Conservation (phyloP, 2,888 invertebrate species). For the Rhagonycha fulva region DNA sequence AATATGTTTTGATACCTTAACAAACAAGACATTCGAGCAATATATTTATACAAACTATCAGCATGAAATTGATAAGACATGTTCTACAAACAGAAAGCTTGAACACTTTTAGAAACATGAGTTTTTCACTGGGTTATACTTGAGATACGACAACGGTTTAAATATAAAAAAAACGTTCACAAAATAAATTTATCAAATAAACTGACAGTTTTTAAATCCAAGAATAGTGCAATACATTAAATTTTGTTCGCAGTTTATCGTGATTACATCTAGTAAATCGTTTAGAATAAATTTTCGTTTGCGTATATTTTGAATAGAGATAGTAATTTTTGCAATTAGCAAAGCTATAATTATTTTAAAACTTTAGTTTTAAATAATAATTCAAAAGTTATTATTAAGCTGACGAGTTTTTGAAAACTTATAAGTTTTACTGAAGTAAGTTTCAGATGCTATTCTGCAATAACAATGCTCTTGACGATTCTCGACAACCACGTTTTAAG, state of each 20-base stretch:
- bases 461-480: not conserved
- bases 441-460: not conserved
- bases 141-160: not conserved
- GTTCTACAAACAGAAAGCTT: constrained; percentile 1
- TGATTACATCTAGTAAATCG: not conserved
- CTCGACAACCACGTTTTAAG: not conserved
- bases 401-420: not conserved
- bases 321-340: not conserved
- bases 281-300: not conserved
- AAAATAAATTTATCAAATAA: not conserved
- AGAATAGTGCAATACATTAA: not conserved
- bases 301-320: not conserved
- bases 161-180: not conserved
- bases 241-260: not conserved
- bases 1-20: not conserved
- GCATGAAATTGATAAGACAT: not conserved
- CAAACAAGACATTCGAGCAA: not conserved
- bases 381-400: not conserved
- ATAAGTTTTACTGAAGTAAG: not conserved
- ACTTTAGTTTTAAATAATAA: not conserved
- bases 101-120: not conserved
- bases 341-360: not conserved
- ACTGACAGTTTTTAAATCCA: not conserved
- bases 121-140: not conserved
- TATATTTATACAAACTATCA: not conserved